Evolutionary conservation across 2,113 vertebrate genomes (phyloP), one percentile per base, ranked within the genome.

Genomic region (Eolophus roseicapilla): DNA sequence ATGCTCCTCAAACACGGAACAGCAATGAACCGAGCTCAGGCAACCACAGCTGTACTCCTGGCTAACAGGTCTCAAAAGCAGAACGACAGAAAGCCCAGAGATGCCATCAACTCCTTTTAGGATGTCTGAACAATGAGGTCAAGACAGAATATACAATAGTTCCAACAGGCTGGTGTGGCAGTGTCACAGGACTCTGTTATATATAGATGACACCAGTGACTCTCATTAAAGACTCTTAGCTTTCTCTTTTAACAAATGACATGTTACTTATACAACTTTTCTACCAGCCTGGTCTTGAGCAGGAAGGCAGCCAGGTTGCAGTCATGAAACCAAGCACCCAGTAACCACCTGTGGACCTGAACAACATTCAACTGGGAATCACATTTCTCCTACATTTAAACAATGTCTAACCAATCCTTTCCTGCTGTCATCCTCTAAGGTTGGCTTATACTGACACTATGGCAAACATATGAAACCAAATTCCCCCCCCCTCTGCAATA

Each of bases 51-150:
- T 55, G 50, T 55, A 62, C 15, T 83, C 24, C 29, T 82, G 44
- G 79, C 60, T 82, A 94, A 77, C 27, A 78, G 57, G 29, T 60
- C 85, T 83, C 92, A 53, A 37, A 94, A 94, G 86, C 1, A 74
- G 71, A 92, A 64, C 64, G 93, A 63, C 59, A 95, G 92, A 93
- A 90, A 96, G 59, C 86, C 55, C 53, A 74, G 41, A 80, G 94
- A 92, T 63, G n/a, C 65, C 53, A 90, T 76, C 79, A 65, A 52
- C 67, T 70, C 37, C 46, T 86, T 74, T 59, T 13, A 88, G 41
- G 79, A 85, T 85, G 53, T 77, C 75, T 94, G 74, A 94, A 73
- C 28, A 49, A 35, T 82, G 70, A 96, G 63, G 44, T 79, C 82
- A 93, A 90, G 85, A 60, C 71, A 95, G 55, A 93, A 86, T 5